Base-by-base conservation (phyloP, 30 jellyfish, hydroid and myxozoan genomes). In the Chrysaora quinquecirrha region DNA sequence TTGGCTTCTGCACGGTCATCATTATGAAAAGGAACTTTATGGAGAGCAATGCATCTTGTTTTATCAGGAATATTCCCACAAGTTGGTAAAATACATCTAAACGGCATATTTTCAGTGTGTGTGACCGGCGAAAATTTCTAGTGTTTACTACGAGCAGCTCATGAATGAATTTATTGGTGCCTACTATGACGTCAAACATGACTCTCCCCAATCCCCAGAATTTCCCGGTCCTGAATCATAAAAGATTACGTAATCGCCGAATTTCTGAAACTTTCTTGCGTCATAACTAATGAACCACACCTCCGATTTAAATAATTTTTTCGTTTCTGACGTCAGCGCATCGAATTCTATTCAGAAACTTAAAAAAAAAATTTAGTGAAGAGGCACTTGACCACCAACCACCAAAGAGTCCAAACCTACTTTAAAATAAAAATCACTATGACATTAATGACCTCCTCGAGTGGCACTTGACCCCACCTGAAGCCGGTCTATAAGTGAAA, bases 1-100 rank as follows among this genome's bases (percentile, higher is more conserved):
- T 47, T 74, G 22, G 75, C 74, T 31, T 74, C 86, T 7, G 74
- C 74, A 33, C 86, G 86, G n/a, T 74, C 86, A n/a, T n/a, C n/a
- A n/a, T n/a, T n/a, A n/a, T n/a, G n/a, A n/a, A n/a, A n/a, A n/a
- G n/a, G n/a, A n/a, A n/a, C n/a, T n/a, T n/a, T n/a, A n/a, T n/a
- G n/a, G n/a, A n/a, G n/a, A n/a, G n/a, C n/a, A n/a, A n/a, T 74
- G 0, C 86, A 74, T 29, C 32, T 28, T 22, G 48, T 48, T 47
- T 74, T 74, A 30, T 74, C 74, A 6, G 86, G 86, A 12, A 28
- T 52, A 60, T 74, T 74, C n/a, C 86, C 25, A 54, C 86, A 74
- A 21, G 86, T 74, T 27, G 86, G 86, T 48, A 74, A 50, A 74
- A 74, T 74, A 34, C 86, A 74, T 69, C 86, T 48, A 1, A 54